These are phyloP conservation scores for Euclidia mi DNA, from an alignment of 2,888 invertebrate species.

Conservation along the genomic window DNA sequence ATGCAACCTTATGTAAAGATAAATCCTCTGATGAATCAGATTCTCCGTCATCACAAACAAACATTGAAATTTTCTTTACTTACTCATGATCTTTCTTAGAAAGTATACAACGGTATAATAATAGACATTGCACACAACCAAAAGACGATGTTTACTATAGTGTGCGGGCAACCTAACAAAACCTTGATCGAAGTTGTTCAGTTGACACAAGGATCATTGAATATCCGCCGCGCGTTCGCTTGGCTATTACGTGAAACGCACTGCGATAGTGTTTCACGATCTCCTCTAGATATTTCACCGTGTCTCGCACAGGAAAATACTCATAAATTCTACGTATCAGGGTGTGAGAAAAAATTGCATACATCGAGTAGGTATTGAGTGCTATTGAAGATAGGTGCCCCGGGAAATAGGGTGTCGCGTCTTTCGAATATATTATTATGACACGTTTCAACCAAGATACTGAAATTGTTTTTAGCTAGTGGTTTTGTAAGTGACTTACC, in stretches of 20 bases:
- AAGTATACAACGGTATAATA: too few species aligned
- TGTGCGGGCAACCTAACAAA: slow-evolving; percentile 32
- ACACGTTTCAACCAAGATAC: slow-evolving; percentile 40
- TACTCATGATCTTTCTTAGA: too few species aligned
- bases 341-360: slow-evolving; percentile 57
- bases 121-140: not conserved
- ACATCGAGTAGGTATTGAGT: slow-evolving; percentile 55
- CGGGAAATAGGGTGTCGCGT: slow-evolving; percentile 50
- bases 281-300: slow-evolving; percentile 60
- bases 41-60: too few species aligned
- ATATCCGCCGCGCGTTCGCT: slow-evolving; percentile 59
- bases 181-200: slow-evolving; percentile 44
- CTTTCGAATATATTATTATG: slow-evolving; percentile 49
- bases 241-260: slow-evolving; percentile 61
- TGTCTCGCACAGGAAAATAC: slow-evolving; percentile 66
- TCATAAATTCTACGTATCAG: slow-evolving; percentile 68
- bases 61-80: too few species aligned
- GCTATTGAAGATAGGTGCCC: slow-evolving; percentile 59
- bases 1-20: too few species aligned
- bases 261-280: slow-evolving; percentile 46
- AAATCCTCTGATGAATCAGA: too few species aligned
- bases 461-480: slow-evolving; percentile 45
- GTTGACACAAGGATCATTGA: slow-evolving; percentile 63
- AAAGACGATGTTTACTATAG: slow-evolving; percentile 6
- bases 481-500: not conserved